Evolutionary conservation across 23 tunicate genomes (phyloP).

Genomic region (Diplosoma virens): DNA sequence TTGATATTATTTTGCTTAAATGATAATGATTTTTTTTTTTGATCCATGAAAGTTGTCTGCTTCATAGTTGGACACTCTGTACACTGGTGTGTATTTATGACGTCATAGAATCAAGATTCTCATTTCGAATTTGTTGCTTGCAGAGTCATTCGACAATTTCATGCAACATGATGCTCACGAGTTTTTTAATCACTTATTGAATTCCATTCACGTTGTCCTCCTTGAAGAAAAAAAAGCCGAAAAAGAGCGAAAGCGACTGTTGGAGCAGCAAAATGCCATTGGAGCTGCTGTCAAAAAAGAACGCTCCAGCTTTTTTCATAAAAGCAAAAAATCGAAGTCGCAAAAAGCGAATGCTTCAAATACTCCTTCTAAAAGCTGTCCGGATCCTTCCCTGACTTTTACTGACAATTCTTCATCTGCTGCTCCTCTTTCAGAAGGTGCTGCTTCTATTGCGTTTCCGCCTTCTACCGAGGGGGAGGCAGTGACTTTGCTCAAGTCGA

Average conservation of each 20-base stretch:
- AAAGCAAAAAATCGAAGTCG: slow-evolving; percentile 26
- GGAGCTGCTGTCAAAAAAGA: slow-evolving; percentile 25
- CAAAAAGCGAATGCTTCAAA: not conserved
- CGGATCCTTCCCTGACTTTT: not conserved
- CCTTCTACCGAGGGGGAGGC: not conserved
- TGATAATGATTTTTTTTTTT: too few relatives aligned
- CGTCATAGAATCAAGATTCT: too few relatives aligned
- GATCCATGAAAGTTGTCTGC: too few relatives aligned
- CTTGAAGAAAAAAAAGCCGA: slow-evolving; percentile 81
- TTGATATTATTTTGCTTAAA: too few relatives aligned
- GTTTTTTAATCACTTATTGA: slow-evolving; percentile 89
- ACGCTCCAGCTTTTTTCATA: slow-evolving; percentile 32
- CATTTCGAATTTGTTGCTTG: not conserved
- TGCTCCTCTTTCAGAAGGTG: slow-evolving; percentile 14
- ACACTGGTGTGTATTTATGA: too few relatives aligned
- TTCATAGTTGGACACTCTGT: too few relatives aligned
- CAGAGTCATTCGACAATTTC: slow-evolving; percentile 98
- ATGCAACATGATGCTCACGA: slow-evolving; percentile 99
- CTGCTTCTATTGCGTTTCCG: slow-evolving; percentile 19
- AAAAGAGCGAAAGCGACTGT: slow-evolving; percentile 31
- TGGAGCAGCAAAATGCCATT: slow-evolving; percentile 3
- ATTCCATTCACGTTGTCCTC: slow-evolving; percentile 83
- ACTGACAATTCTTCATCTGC: not conserved
- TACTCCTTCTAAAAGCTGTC: not conserved
- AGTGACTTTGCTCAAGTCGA: not conserved